Evolutionary conservation across 2,888 invertebrate species (phyloP).

Genomic region (Leptodirus hochenwartii): DNA sequence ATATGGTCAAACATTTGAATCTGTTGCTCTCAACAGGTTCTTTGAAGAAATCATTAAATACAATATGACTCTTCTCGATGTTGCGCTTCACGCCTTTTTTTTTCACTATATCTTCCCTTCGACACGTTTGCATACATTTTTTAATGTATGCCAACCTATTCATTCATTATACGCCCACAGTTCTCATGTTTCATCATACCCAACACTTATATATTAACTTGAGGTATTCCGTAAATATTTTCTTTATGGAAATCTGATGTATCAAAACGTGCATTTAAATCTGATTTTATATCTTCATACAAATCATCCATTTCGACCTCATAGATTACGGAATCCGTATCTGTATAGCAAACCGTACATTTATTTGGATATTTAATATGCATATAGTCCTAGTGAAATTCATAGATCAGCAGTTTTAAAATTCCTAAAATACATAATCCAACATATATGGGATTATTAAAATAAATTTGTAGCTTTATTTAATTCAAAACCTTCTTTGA

Average conservation of each 20-base stretch:
- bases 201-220: slow-evolving; percentile 12
- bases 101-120: no score
- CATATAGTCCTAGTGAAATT: slow-evolving; percentile 20
- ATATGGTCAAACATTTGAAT: no score
- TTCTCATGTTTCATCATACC: slow-evolving; percentile 12
- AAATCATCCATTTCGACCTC: slow-evolving; percentile 17
- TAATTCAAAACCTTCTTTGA: slow-evolving; percentile 20
- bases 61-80: no score
- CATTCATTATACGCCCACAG: slow-evolving; percentile 16
- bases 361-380: slow-evolving; percentile 15
- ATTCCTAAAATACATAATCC: slow-evolving; percentile 20
- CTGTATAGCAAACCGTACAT: slow-evolving; percentile 13
- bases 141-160: no score
- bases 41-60: no score
- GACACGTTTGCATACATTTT: no score
- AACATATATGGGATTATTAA: slow-evolving; percentile 18
- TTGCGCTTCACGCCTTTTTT: no score
- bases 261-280: slow-evolving; percentile 16
- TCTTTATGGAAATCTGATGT: slow-evolving; percentile 13
- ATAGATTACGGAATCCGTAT: slow-evolving; percentile 16
- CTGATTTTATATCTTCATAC: slow-evolving; percentile 15
- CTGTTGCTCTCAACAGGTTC: no score
- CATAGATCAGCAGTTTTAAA: slow-evolving; percentile 20
- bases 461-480: slow-evolving; percentile 13
- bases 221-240: slow-evolving; percentile 15